Evolutionary conservation across 1,140 invertebrate genomes (phyloP).

Genomic region (Tetramorium parvispinum): DNA sequence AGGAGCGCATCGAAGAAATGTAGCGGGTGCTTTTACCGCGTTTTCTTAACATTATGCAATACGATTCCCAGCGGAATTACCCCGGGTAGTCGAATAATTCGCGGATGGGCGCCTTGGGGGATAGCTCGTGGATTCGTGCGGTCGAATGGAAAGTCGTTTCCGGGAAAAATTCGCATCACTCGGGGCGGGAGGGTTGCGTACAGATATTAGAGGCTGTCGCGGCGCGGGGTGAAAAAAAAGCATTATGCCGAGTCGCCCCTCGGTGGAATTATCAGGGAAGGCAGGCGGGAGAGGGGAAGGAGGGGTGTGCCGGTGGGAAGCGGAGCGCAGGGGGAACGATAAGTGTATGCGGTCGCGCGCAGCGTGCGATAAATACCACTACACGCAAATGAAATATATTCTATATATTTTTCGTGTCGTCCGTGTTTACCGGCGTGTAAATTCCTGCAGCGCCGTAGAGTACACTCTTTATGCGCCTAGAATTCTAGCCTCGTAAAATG

Average conservation of each 20-base stretch:
- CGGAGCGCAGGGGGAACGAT: slow-evolving; percentile 33
- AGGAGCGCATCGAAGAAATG: slow-evolving; percentile 12
- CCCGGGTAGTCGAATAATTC: slow-evolving; percentile 71
- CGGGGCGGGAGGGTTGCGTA: slow-evolving; percentile 24
- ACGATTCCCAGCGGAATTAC: slow-evolving; percentile 73
- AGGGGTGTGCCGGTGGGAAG: background rate
- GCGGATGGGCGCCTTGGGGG: slow-evolving; percentile 66
- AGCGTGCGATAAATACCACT: slow-evolving; percentile 30
- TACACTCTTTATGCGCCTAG: slow-evolving; percentile 32
- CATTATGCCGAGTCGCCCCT: slow-evolving; percentile 69
- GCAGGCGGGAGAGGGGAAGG: background rate
- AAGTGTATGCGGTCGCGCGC: slow-evolving; percentile 54
- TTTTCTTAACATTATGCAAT: slow-evolving; percentile 77
- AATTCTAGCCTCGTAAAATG: slow-evolving; percentile 36
- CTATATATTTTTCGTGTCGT: slow-evolving; percentile 34
- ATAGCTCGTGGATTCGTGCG: slow-evolving; percentile 59
- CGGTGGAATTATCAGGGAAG: slow-evolving; percentile 64
- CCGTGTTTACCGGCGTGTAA: slow-evolving; percentile 40
- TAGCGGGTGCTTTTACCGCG: slow-evolving; percentile 58
- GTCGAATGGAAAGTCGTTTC: slow-evolving; percentile 73
- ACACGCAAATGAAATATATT: slow-evolving; percentile 47
- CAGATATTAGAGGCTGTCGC: slow-evolving; percentile 53
- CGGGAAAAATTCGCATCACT: slow-evolving; percentile 74
- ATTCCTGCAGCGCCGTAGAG: slow-evolving; percentile 30
- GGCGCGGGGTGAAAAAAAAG: slow-evolving; percentile 66